Percentiles rank a stretch among this genome's conserved stretches.
Evolutionary conservation across 2,797 vertebrate species (phyloP).

Genomic region (Varecia variegata): DNA sequence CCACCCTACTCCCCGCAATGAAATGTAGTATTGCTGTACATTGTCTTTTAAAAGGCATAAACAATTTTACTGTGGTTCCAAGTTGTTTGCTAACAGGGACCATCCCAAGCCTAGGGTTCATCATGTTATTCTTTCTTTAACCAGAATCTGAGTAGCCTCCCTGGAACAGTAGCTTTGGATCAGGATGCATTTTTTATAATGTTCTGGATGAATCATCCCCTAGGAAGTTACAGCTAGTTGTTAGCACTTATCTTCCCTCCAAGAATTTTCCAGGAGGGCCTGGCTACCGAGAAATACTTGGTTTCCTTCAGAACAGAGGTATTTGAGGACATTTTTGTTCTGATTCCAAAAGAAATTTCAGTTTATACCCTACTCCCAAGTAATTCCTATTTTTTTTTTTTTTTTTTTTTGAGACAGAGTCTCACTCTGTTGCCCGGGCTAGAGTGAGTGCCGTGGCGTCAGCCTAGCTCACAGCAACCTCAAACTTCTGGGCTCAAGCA

Average conservation of each 20-base stretch:
- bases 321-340: neutral
- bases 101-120: neutral
- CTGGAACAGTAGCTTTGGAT: neutral
- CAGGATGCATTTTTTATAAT: neutral
- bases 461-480: too few relatives aligned
- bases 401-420: constrained; percentile 35
- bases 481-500: too few relatives aligned
- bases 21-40: neutral
- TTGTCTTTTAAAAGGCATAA: neutral
- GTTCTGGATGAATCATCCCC: neutral
- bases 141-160: neutral
- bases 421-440: too few relatives aligned
- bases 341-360: neutral
- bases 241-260: neutral
- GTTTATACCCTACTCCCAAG: neutral
- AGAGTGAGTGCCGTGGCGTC: too few relatives aligned
- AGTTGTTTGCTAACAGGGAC: neutral
- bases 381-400: neutral
- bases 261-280: neutral
- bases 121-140: neutral
- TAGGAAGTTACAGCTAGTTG: neutral
- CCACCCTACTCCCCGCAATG: neutral
- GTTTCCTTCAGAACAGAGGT: neutral
- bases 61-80: neutral
- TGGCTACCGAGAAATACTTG: neutral